Evolutionary conservation across 2,113 vertebrate species (phyloP), one percentile per base, ranked within the genome.

Genomic region (Taxidea taxus): DNA sequence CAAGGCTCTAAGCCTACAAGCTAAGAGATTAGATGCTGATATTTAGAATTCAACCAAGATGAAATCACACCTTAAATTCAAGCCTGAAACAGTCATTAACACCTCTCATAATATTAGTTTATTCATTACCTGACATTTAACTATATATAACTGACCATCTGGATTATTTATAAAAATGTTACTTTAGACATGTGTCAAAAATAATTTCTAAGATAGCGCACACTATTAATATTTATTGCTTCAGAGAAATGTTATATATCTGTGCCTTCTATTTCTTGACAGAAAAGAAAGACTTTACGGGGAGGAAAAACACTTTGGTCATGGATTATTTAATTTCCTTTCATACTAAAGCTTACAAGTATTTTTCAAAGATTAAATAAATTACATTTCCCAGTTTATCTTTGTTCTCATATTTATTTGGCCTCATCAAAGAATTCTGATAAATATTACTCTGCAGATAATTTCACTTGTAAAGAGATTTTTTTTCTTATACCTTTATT

Each of bases 311-410:
- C 15, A 25, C 1, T 21, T 81, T 18, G 34, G n/a, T 56, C 51
- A 87, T 21, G 10, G 16, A 29, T 83, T 27, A 92, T 54, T 92
- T 87, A 37, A 75, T 68, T 86, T 39, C 60, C 42, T 54, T 54
- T 93, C 51, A 83, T 80, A 86, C 39, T 86, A 60, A 95, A 82
- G 14, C 44, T 70, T 93, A 21, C 12, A 44, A 74, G 3, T 68
- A 81, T 29, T 81, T 93, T 88, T 74, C 12, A 84, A 96, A 83
- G 44, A 78, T 49, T 70, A 84, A 34, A 88, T 90, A 88, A 81
- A 81, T 66, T n/a, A 84, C 37, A 5, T 62, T 95, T 78, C 16
- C 42, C 58, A 7, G 8, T 66, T 80, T 90, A 44, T 87, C 44
- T 84, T 93, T 58, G 51, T 88, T 94, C 58, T 87, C 18, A 84